Conservation (phyloP, 1,140 invertebrate species). For the Matsumurasca onukii region DNA sequence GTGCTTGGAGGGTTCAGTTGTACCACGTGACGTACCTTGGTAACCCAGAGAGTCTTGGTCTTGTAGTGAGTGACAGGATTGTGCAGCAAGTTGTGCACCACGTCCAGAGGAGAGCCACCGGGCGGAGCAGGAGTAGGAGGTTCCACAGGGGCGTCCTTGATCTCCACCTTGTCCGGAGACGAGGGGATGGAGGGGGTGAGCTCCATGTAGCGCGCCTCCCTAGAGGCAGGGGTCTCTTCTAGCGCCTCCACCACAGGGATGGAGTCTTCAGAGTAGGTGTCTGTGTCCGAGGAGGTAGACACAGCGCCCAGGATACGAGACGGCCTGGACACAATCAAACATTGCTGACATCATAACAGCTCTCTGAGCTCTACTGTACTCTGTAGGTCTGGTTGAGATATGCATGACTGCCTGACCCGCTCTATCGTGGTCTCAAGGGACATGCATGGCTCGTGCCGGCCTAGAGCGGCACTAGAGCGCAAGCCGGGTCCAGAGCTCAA, state of each 20-base stretch:
- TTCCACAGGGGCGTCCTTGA: background rate
- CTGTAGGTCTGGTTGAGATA: too few species aligned
- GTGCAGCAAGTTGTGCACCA: conserved; percentile 6
- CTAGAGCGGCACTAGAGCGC: too few species aligned
- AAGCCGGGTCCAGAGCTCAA: too few species aligned
- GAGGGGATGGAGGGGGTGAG: background rate
- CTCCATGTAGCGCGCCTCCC: background rate
- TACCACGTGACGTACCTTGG: too few species aligned
- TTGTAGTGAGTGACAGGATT: conserved; percentile 18
- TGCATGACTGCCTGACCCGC: too few species aligned
- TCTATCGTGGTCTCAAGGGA: too few species aligned
- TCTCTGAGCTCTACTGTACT: too few species aligned
- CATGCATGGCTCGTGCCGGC: too few species aligned
- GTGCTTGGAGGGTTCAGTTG: too few species aligned
- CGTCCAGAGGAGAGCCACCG: background rate
- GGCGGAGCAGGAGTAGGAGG: background rate
- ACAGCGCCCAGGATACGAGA: background rate
- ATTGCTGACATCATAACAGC: too few species aligned
- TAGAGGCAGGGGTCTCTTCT: background rate
- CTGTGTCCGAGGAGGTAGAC: too few species aligned
- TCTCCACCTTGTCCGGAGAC: background rate
- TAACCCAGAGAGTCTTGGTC: conserved; percentile 43
- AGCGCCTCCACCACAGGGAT: background rate
- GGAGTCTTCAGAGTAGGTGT: background rate
- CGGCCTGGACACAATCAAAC: too few species aligned